Evolutionary conservation across 2,113 vertebrate genomes (phyloP), one percentile per base, ranked within the genome.

Genomic region (Lepus americanus): DNA sequence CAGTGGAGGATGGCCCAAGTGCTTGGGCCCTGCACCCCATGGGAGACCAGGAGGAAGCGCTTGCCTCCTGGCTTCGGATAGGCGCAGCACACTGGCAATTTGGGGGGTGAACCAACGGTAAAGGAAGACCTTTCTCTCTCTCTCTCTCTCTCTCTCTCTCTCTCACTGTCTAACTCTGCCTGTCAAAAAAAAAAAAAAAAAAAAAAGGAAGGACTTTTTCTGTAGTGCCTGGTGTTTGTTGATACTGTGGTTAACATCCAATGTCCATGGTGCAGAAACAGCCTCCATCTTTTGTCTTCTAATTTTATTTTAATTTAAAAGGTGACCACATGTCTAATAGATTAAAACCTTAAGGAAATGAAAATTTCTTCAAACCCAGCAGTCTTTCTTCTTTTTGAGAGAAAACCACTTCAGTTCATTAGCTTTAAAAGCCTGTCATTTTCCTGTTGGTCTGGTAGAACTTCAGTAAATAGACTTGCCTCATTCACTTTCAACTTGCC

Each of bases 291-390:
- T 11, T 51, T 78, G 80, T 44, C 44, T 83, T 78, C 22, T 78
- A 36, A 59, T 87, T 88, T 20, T 49, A n/a, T 61, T 83, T 87
- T 81, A 94, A 87, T 66, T 78, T 90, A 36, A 80, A 89, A 73
- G 81, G 67, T 39, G 20, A 64, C 29, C 51, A 25, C 3, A 25
- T 74, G 93, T 92, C 87, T 74, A 83, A 85, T 27, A 53, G 19
- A 23, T 44, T 72, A n/a, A 92, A 88, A 59, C 5, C 16, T 93
- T 86, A 36, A 78, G 86, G 82, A 92, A 61, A 2, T 14, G 25
- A 95, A 84, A 87, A 74, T 77, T 3, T 80, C 63, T 66, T 85
- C 59, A 89, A 90, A 44, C 11, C 83, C 78, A n/a, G 6, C 4
- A 55, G 6, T 44, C 9, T 51, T 39, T 49, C 3, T 92, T 67